Evolutionary conservation across 2,888 invertebrate species (phyloP), one percentile per base, ranked within the genome.

Genomic region (Anarsia innoxiella): DNA sequence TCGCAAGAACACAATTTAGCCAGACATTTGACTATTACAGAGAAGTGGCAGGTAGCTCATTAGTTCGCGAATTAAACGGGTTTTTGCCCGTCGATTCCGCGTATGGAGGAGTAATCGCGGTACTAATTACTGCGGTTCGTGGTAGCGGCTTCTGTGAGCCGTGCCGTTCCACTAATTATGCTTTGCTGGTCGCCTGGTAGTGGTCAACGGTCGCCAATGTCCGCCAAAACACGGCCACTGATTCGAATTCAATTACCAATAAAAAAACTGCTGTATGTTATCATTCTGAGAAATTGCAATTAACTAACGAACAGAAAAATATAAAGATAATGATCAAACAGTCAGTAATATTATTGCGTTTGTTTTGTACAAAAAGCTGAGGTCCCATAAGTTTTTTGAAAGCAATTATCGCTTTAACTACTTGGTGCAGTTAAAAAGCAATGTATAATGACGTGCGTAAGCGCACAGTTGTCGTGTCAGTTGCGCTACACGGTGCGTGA

Each of bases 121-220:
- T 49, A 53, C 59, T 73, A 75, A 77, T 77, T 74, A 58, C 55
- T 25, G 35, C 48, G 42, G 54, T 75, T 75, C 75, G 68, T 53
- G 48, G 76, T 74, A 76, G 51, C 48, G 39, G 49, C 13, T 27
- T 19, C 27, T 35, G 27, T 35, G 35, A 16, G 27, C 19, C 5
- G 35, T n/a, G n/a, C n/a, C n/a, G n/a, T n/a, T n/a, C n/a, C n/a
- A n/a, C n/a, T 35, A 35, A 35, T 27, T 35, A 35, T 27, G 10
- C 14, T 27, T 27, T 27, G 35, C 35, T 16, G 23, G 26, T 15
- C n/a, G 5, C 8, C 35, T 16, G 16, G 12, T 27, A 25, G 19
- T 12, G 33, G 27, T 35, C 35, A 23, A 9, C 27, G 35, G 28
- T 27, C 11, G n/a, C n/a, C n/a, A n/a, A n/a, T 11, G 26, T n/a